Conservation (phyloP, 2,113 vertebrate genomes). For the Grammomys surdaster region DNA sequence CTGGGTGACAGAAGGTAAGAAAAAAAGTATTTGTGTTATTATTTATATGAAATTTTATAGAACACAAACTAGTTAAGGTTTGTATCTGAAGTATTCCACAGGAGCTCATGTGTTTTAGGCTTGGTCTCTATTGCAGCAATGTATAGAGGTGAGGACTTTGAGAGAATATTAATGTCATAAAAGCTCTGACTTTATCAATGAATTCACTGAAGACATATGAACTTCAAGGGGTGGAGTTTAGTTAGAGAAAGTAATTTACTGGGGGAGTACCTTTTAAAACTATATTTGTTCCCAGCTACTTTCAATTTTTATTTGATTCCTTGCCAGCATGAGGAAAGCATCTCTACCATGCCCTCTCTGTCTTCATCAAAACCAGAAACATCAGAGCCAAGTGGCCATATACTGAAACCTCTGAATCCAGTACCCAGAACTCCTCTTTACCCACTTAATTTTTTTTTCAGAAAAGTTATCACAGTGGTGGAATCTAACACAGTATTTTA, state of each 20-base stretch:
- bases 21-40: background rate
- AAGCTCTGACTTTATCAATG: background rate
- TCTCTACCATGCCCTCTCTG: background rate
- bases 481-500: background rate
- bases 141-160: background rate
- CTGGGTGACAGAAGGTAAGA: background rate
- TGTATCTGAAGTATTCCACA: background rate
- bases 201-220: background rate
- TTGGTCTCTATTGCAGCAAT: background rate
- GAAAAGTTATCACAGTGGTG: background rate
- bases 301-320: background rate
- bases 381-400: background rate
- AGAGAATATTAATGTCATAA: background rate
- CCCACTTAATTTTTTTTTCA: background rate
- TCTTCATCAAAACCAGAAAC: background rate
- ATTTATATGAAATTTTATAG: background rate
- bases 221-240: background rate
- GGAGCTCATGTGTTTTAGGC: background rate
- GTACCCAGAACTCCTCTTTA: background rate
- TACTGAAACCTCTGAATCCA: background rate
- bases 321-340: background rate
- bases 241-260: background rate
- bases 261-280: background rate
- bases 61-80: background rate
- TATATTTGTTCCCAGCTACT: background rate